Conservation (phyloP, 1,140 invertebrate genomes). For the Galendromus occidentalis region DNA sequence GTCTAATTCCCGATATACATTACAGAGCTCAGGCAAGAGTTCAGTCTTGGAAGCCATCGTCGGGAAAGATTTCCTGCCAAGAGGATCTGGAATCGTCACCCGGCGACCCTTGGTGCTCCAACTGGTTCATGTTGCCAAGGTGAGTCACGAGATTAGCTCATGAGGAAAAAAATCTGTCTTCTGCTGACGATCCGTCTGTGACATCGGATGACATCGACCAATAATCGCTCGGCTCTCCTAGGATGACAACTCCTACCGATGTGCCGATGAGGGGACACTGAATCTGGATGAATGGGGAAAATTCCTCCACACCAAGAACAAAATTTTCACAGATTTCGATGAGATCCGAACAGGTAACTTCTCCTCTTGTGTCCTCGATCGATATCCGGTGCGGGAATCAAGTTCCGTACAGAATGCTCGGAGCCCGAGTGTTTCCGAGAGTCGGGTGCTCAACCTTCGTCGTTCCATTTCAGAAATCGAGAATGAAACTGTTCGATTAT, state of each 20-base stretch:
- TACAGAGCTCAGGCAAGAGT: constrained; percentile 94
- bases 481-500: constrained; percentile 64
- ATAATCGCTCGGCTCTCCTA: neutral
- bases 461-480: constrained; percentile 22
- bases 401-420: neutral
- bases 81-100: constrained; percentile 93
- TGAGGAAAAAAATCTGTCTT: no score
- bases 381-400: constrained; percentile 46
- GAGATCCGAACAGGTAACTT: constrained; percentile 56
- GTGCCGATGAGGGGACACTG: constrained; percentile 63
- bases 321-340: constrained; percentile 75
- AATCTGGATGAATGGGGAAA: constrained; percentile 80
- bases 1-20: neutral
- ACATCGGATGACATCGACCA: no score
- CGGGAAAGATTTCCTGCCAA: constrained; percentile 86
- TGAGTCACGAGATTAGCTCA: neutral
- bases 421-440: neutral
- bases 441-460: neutral
- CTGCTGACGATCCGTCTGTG: no score
- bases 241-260: constrained; percentile 63
- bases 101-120: constrained; percentile 81
- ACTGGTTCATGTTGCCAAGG: constrained; percentile 63
- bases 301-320: constrained; percentile 80
- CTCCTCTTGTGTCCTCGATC: neutral
- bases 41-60: constrained; percentile 96